These are phyloP conservation scores for Hozukius guyotensis DNA, from an alignment of 2,797 vertebrate genomes.

Conservation along the genomic window DNA sequence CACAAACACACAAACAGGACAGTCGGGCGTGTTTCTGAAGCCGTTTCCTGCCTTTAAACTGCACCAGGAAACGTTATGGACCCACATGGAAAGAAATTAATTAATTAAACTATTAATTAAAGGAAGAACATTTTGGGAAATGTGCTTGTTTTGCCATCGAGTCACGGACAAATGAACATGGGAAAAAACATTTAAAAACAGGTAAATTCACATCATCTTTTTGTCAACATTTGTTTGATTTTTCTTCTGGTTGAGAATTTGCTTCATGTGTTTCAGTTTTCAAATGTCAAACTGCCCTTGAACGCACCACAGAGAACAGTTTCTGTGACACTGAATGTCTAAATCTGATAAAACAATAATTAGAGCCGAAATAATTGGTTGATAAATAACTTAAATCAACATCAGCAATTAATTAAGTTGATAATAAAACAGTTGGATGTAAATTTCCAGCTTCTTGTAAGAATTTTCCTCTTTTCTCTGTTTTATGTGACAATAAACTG, in stretches of 20 bases:
- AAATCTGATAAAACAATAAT: neutral
- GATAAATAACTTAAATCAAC: neutral
- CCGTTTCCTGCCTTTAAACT: neutral
- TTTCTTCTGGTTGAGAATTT: neutral
- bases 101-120: neutral
- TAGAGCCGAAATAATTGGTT: neutral
- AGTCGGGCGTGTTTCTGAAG: no score
- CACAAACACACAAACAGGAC: neutral
- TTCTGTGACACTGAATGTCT: neutral
- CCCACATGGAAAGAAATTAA: neutral
- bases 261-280: neutral
- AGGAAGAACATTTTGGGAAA: neutral
- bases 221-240: neutral
- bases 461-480: neutral
- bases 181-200: neutral
- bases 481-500: no score
- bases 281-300: neutral
- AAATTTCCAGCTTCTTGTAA: neutral
- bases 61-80: constrained; percentile 9
- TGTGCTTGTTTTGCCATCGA: neutral
- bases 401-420: neutral
- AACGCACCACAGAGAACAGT: neutral
- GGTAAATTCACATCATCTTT: neutral
- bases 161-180: no score
- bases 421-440: neutral